Percentiles rank a stretch among this genome's conserved stretches.
phyloP scores from a whole-genome alignment of 92 coral and sea anemone species.

The Montipora capitata region DNA sequence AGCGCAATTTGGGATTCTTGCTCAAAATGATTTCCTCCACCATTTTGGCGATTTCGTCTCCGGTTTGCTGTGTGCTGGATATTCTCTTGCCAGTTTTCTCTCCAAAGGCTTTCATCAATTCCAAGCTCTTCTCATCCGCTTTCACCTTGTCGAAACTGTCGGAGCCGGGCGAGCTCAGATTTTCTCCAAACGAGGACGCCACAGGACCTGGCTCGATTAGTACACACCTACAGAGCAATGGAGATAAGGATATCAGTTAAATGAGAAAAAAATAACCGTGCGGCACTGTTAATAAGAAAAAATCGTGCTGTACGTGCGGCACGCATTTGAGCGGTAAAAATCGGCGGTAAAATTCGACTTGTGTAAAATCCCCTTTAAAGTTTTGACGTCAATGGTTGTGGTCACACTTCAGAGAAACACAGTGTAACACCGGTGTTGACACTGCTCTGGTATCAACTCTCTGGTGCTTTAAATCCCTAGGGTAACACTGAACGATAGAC shows the following conservation, averaged over 20 bases:
- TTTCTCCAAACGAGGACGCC: conserved; percentile 18
- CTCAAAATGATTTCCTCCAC: conserved; percentile 73
- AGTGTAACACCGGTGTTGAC: too few species aligned
- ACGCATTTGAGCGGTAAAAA: too few species aligned
- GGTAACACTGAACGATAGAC: too few species aligned
- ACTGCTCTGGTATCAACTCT: too few species aligned
- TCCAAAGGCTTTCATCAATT: neutral
- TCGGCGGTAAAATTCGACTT: too few species aligned
- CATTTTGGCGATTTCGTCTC: conserved; percentile 57
- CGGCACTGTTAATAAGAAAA: too few species aligned
- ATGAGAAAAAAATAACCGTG: too few species aligned
- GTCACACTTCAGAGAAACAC: too few species aligned
- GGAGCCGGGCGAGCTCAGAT: neutral
- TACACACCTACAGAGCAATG: conserved; percentile 10
- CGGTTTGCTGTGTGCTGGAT: neutral
- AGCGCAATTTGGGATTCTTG: conserved; percentile 75
- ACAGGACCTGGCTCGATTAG: conserved; percentile 88
- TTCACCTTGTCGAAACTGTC: neutral
- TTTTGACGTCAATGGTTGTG: too few species aligned
- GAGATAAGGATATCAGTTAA: neutral
- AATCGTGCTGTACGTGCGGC: too few species aligned
- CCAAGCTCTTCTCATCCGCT: conserved; percentile 8
- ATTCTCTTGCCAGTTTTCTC: neutral
- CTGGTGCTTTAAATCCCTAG: too few species aligned
- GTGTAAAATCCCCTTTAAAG: too few species aligned